Evolutionary conservation across 2,888 invertebrate genomes (phyloP).

Genomic region (Gryllus longicercus): DNA sequence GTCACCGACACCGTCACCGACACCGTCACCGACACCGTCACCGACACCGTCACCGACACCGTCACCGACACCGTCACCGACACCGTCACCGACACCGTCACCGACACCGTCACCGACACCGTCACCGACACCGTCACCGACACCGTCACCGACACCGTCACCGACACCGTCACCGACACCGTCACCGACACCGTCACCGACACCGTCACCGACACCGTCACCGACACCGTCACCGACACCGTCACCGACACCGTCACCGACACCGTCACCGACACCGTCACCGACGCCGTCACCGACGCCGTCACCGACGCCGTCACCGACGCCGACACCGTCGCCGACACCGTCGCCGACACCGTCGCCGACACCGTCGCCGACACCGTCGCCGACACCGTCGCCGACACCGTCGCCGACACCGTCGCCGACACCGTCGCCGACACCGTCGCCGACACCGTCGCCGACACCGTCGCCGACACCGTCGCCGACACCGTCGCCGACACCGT

Average conservation of each 20-base stretch:
- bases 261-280: background rate
- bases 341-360: background rate
- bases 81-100: too few species aligned
- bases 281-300: constrained; percentile 21
- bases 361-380: background rate
- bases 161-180: background rate
- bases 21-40: background rate
- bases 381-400: constrained; percentile 22
- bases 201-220: constrained; percentile 22
- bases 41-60: background rate
- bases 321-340: background rate
- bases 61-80: too few species aligned
- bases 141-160: constrained; percentile 9
- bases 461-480: constrained; percentile 21
- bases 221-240: constrained; percentile 12
- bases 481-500: background rate
- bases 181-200: background rate
- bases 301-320: constrained; percentile 21
- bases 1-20: background rate
- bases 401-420: background rate
- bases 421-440: background rate
- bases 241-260: background rate
- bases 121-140: constrained; percentile 21
- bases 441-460: background rate
- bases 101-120: too few species aligned